Conservation (phyloP, 1,140 invertebrate genomes). For the Pectinophora gossypiella region DNA sequence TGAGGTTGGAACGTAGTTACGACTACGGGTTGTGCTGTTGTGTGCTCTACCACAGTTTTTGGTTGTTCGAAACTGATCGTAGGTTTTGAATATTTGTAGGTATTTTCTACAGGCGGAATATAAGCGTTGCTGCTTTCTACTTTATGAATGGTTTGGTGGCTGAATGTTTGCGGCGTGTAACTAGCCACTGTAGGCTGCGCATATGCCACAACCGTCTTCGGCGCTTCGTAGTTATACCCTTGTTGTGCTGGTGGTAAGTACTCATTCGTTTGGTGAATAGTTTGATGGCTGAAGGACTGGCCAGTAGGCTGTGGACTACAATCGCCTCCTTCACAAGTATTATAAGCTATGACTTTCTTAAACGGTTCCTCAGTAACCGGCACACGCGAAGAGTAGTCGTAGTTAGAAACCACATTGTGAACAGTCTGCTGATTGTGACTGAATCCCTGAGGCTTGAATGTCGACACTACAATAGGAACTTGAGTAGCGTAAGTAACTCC, state of each 20-base stretch:
- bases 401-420: constrained; percentile 38
- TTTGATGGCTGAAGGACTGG: constrained; percentile 12
- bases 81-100: constrained; percentile 20
- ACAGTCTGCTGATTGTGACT: constrained; percentile 49
- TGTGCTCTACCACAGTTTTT: constrained; percentile 32
- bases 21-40: constrained; percentile 37
- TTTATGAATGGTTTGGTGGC: constrained; percentile 43
- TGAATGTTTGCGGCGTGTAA: constrained; percentile 38
- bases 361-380: constrained; percentile 65
- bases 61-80: constrained; percentile 38
- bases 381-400: constrained; percentile 38
- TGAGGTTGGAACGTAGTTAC: constrained; percentile 45
- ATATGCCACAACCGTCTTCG: constrained; percentile 11
- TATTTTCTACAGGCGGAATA: constrained; percentile 22
- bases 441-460: constrained; percentile 45
- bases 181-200: constrained; percentile 33
- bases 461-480: constrained; percentile 41
- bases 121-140: constrained; percentile 35
- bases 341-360: constrained; percentile 69
- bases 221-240: background rate
- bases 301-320: constrained; percentile 6
- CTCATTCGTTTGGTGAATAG: constrained; percentile 4
- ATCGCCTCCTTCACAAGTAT: constrained; percentile 42
- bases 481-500: constrained; percentile 46
- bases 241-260: constrained; percentile 20